phyloP scores from a whole-genome alignment of 2,888 invertebrate species.

The Synergus umbraculus region DNA sequence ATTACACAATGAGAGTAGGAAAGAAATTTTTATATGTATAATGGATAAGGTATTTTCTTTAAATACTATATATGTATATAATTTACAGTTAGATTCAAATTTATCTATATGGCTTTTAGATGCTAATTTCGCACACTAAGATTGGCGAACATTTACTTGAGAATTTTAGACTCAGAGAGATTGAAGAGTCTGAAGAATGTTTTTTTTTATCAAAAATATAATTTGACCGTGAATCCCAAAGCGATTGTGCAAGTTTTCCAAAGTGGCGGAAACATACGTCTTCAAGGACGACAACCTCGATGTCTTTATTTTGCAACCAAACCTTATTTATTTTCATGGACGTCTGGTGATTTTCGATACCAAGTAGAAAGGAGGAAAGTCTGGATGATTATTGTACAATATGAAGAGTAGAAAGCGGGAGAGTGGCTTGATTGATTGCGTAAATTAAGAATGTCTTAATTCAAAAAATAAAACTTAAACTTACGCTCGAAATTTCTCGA shows the following conservation, averaged over 20 bases:
- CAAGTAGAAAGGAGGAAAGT: constrained; percentile 27
- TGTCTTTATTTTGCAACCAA: not conserved
- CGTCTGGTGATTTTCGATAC: not conserved
- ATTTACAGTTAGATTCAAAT: no score
- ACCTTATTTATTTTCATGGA: constrained; percentile 3
- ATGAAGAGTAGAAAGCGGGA: constrained; percentile 20
- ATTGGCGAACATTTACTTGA: not conserved
- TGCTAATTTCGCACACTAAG: not conserved
- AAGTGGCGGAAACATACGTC: not conserved
- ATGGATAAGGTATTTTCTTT: no score
- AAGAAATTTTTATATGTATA: not conserved
- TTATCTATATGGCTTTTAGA: no score
- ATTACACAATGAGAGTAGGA: not conserved
- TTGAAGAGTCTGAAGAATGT: no score
- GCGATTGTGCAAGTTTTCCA: not conserved
- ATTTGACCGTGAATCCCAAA: no score
- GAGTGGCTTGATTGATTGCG: constrained; percentile 19
- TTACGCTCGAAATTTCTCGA: no score
- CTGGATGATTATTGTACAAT: not conserved
- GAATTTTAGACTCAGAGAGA: not conserved
- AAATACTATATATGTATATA: no score
- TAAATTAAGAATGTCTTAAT: not conserved
- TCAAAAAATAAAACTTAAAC: not conserved
- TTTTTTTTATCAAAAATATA: no score
- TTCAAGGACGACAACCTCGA: not conserved